Evolutionary conservation across 2,888 invertebrate species (phyloP), one percentile per base, ranked within the genome.

Genomic region (Pogonocherus hispidulus): DNA sequence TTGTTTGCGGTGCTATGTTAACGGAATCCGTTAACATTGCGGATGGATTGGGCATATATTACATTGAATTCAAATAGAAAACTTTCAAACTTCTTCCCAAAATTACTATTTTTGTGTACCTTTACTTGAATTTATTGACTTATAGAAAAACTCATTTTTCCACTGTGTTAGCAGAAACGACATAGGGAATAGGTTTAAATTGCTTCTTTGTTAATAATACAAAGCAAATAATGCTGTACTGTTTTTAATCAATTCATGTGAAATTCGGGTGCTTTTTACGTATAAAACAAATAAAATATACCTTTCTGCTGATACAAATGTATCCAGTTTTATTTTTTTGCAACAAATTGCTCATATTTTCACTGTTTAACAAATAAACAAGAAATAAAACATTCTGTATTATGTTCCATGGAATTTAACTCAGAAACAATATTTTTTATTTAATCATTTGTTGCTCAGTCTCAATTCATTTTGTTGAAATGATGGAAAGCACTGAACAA

Each of bases 301-400:
- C 3, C 5, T 14, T 41, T 2, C 2, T n/a, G 2, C n/a, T 14
- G 41, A n/a, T 14, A 5, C 41, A 0, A 41, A 41, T 8, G 32
- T 32, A 32, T 41, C 6, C 14, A 41, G 14, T 41, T 41, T 41
- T 2, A 41, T 41, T 41, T 41, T n/a, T 41, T 16, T 41, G n/a
- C 16, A 41, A n/a, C 41, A 41, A 41, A 41, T n/a, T 41, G 41
- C 16, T 14, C 41, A 41, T 41, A 41, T 41, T 41, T 41, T 16
- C 41, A n/a, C n/a, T 41, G 14, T 41, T 41, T 41, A 41, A 14
- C n/a, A n/a, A 41, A 41, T 41, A 41, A 41, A 41, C 41, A 41
- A 1, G 16, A 41, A 14, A 41, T 41, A 41, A 41, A 41, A 41
- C 4, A 41, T 41, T 41, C 2, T n/a, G n/a, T 16, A 41, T 41